Evolutionary conservation across 2,113 vertebrate genomes (phyloP), one percentile per base, ranked within the genome.

Genomic region (Prunella himalayana): DNA sequence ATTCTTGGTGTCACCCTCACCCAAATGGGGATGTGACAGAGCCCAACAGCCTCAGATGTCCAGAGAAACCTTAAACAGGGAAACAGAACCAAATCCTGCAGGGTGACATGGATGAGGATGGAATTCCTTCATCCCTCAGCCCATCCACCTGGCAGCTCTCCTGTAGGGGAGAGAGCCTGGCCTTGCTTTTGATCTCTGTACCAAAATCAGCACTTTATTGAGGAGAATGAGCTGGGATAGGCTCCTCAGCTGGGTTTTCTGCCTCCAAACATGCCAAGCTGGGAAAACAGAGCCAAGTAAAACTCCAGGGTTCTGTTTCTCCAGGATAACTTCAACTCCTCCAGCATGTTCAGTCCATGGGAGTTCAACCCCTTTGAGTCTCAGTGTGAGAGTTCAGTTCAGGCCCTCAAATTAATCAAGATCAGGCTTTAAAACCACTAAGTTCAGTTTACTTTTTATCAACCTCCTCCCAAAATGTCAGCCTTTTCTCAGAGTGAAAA

Each of bases 161-260:
- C 60, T 42, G 9, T 0, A 0, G 0, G 2, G 9, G 27, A 37
- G 9, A 56, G 37, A 41, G 10, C 8, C n/a, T 11, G 39, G 64
- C 37, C 64, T 61, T 16, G 53, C 59, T 73, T 76, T 59, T 90
- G 54, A 39, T 37, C 42, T 65, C 68, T 42, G 22, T 2, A 73
- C 63, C 71, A 65, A 86, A 96, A 53, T 3, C 86, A 54, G 71
- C 39, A 5, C 11, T 79, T 88, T 30, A 2, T 19, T 14, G 66
- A 60, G 51, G 44, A 39, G 64, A 78, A 59, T 1, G 49, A 65
- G 49, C 66, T 93, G 70, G 65, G 69, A 11, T 1, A 4, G 65
- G 2, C 61, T 60, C 69, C 51, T 77, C 72, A 28, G 39, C 65
- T 49, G 78, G 30, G 13, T 51, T 84, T 75, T 64, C 56, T 85